Evolutionary conservation across 2,888 invertebrate species (phyloP).

Genomic region (Mechanitis mazaeus): DNA sequence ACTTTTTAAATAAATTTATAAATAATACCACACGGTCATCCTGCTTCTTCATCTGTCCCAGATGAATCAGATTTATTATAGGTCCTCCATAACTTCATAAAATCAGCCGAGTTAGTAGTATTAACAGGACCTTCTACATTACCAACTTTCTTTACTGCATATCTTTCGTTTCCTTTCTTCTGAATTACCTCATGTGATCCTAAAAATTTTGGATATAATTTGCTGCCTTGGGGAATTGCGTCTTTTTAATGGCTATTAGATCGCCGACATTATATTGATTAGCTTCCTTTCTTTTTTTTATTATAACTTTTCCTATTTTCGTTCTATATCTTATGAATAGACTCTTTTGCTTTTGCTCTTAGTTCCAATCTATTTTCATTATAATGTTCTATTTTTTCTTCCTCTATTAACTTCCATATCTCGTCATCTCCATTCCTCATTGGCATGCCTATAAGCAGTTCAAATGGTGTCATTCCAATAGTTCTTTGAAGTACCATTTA

Average conservation of each 20-base stretch:
- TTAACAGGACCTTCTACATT: slow-evolving; percentile 13
- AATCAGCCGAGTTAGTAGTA: not conserved
- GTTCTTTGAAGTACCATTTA: slow-evolving; percentile 33
- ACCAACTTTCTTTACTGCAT: slow-evolving; percentile 24
- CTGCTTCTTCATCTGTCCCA: not conserved
- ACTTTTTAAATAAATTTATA: too few species aligned
- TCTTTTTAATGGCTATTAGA: slow-evolving; percentile 33
- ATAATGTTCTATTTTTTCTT: slow-evolving; percentile 24
- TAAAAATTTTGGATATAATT: slow-evolving; percentile 29
- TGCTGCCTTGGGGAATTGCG: slow-evolving; percentile 29
- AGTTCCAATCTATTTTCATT: too few species aligned
- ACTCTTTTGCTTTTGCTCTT: too few species aligned
- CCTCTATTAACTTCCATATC: slow-evolving; percentile 25
- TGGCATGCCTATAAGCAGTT: slow-evolving; percentile 24
- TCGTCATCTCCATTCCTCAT: slow-evolving; percentile 29
- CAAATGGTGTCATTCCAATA: slow-evolving; percentile 25
- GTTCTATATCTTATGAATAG: too few species aligned
- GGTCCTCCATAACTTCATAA: not conserved
- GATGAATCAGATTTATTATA: not conserved
- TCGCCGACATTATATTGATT: slow-evolving; percentile 27
- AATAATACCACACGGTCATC: not conserved
- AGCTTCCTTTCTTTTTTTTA: too few species aligned
- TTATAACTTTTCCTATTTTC: too few species aligned
- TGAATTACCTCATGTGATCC: slow-evolving; percentile 29
- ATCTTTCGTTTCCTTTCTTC: slow-evolving; percentile 25